Evolutionary conservation across 2,888 invertebrate species (phyloP), one percentile per base, ranked within the genome.

Genomic region (Nudaria mundana): DNA sequence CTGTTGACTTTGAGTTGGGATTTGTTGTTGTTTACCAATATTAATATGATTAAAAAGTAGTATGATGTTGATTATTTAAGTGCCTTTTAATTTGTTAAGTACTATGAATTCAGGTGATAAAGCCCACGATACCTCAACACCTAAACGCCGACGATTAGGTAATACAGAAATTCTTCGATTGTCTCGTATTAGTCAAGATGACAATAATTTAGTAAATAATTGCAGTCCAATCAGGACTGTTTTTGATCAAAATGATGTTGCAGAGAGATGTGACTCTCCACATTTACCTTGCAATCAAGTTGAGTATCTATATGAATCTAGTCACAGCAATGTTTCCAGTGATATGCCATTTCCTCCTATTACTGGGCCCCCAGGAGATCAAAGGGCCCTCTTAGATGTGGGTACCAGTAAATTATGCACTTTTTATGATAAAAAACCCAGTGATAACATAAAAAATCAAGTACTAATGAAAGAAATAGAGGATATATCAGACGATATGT

Each of bases 211-310:
- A 15, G 30, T 45, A 13, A 35, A 45, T 31, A 54, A 55, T 25
- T 66, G 54, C 37, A 74, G 72, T 23, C 73, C 79, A 34, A 63
- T 71, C 5, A 64, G 44, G 32, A 41, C 56, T 11, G 60, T 62
- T 40, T 41, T 56, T 13, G 37, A 53, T 11, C 30, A 56, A 13
- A 52, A 40, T 28, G 36, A 37, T 13, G 36, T 48, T 0, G 3
- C 48, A 20, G 60, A 63, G 6, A 67, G 66, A 44, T 72, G 78
- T 53, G 83, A 82, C 29, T 87, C 86, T 11, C 81, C 83, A 1
- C 75, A 76, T 30, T 59, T 88, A 42, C 87, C 87, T 3, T 85
- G 83, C 25, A 88, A 87, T 63, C 87, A 88, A 73, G 70, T 80
- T 10, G 81, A 88, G 55, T 87, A 76, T 61, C 52, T 86, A 20